Evolutionary conservation across 2,113 vertebrate genomes (phyloP).

Genomic region (Heterocephalus glaber): DNA sequence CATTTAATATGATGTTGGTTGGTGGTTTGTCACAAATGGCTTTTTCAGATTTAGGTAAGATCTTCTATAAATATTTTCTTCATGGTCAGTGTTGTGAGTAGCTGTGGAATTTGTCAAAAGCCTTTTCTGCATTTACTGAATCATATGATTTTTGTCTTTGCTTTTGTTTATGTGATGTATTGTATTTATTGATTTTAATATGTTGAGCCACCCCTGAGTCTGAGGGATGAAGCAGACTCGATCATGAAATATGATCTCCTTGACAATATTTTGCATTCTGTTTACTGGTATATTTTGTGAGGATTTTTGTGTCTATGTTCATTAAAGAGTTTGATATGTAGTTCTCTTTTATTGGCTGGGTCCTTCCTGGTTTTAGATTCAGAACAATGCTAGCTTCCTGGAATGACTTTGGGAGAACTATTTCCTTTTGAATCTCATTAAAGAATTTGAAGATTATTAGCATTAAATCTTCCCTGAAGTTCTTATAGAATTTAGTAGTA

Average conservation of each 20-base stretch:
- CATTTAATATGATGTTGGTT: not conserved
- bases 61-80: not conserved
- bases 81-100: too few species aligned
- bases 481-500: not conserved
- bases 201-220: too few species aligned
- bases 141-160: too few species aligned
- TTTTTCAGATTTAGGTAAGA: not conserved
- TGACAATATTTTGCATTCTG: not conserved
- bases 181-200: too few species aligned
- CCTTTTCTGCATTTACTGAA: too few species aligned
- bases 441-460: not conserved
- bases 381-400: not conserved
- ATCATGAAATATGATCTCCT: not conserved
- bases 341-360: not conserved
- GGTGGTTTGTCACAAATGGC: not conserved
- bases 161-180: too few species aligned
- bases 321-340: not conserved
- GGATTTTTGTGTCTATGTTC: not conserved
- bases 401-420: not conserved
- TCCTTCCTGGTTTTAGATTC: not conserved
- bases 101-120: too few species aligned
- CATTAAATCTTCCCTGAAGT: not conserved
- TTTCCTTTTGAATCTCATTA: not conserved
- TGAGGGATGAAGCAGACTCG: not conserved
- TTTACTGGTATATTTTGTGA: not conserved